Evolutionary conservation across 2,797 vertebrate species (phyloP).

Genomic region (Hyperoplus immaculatus): DNA sequence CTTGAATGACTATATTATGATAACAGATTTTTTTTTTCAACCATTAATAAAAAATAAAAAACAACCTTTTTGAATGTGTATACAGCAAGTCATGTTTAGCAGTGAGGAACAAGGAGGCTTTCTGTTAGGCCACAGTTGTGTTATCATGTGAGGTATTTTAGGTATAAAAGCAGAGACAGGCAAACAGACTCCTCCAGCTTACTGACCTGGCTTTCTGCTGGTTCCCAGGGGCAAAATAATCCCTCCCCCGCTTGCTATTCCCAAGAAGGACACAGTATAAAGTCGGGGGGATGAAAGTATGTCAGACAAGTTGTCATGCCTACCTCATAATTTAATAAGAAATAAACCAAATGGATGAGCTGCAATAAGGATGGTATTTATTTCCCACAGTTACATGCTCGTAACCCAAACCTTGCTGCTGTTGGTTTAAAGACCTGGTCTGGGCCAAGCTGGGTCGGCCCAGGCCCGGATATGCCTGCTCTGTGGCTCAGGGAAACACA

Average conservation of each 20-base stretch:
- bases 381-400: constrained; percentile 62
- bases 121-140: constrained; percentile 39
- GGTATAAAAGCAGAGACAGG: constrained; percentile 55
- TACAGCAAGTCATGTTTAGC: constrained; percentile 25
- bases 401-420: constrained; percentile 69
- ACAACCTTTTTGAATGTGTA: not conserved
- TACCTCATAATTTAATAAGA: constrained; percentile 80
- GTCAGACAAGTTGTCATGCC: constrained; percentile 66
- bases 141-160: constrained; percentile 51
- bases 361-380: constrained; percentile 80
- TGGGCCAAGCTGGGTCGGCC: constrained; percentile 50
- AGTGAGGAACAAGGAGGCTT: constrained; percentile 8
- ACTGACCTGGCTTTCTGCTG: constrained; percentile 49
- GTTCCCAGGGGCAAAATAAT: constrained; percentile 48
- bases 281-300: constrained; percentile 46
- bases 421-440: constrained; percentile 70
- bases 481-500: constrained; percentile 45
- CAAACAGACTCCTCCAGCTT: constrained; percentile 44
- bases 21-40: not conserved
- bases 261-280: constrained; percentile 65
- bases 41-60: not conserved
- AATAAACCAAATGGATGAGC: constrained; percentile 80
- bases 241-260: constrained; percentile 28
- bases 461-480: constrained; percentile 54
- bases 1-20: not conserved